Conservation (phyloP, 2,888 invertebrate genomes). For the Stenotaenia linearis region DNA sequence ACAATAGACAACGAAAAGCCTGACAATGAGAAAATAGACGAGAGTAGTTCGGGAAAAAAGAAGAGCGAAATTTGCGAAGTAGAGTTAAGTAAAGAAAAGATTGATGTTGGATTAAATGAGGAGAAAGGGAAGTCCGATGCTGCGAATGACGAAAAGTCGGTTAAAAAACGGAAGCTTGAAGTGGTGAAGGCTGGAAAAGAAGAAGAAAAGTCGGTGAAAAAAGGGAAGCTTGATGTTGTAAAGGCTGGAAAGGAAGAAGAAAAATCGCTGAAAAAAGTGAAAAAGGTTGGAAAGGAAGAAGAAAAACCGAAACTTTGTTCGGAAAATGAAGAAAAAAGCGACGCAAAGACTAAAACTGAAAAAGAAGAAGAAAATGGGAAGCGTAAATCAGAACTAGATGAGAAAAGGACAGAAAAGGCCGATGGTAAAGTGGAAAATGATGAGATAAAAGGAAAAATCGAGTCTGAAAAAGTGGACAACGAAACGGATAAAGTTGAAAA, state of each 20-base stretch:
- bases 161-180: neutral
- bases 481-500: neutral
- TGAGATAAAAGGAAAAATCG: slow-evolving; percentile 33
- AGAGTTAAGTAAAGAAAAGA: neutral
- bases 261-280: neutral
- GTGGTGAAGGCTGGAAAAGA: neutral
- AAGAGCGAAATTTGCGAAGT: neutral
- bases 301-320: slow-evolving; percentile 37
- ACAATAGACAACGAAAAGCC: neutral
- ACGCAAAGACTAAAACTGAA: slow-evolving; percentile 33
- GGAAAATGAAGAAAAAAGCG: slow-evolving; percentile 35
- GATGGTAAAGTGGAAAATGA: too few species aligned
- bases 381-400: too few species aligned
- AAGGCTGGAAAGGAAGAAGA: neutral
- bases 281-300: slow-evolving; percentile 32
- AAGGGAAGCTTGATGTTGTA: neutral
- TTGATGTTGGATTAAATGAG: neutral
- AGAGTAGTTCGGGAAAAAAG: neutral
- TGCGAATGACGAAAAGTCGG: neutral
- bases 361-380: slow-evolving; percentile 34
- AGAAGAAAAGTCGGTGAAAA: too few species aligned
- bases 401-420: too few species aligned
- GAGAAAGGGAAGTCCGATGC: neutral
- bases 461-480: slow-evolving; percentile 3
- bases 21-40: neutral